phyloP scores from a whole-genome alignment of 2,888 invertebrate genomes.

The Corythucha ciliata region DNA sequence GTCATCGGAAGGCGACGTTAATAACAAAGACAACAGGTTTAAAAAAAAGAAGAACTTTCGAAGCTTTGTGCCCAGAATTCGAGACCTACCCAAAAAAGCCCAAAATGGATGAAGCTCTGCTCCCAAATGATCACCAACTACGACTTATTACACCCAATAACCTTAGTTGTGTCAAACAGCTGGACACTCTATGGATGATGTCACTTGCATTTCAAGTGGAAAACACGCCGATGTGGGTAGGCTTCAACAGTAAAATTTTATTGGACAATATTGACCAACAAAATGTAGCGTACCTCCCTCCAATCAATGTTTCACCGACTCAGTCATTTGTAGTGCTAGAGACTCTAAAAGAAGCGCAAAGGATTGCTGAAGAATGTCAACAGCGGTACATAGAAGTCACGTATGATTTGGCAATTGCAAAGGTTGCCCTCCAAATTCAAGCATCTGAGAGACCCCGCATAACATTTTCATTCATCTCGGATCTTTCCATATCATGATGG shows the following conservation, averaged over 20 bases:
- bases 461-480: conserved; percentile 7
- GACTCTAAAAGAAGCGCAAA: background rate
- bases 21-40: too few relatives aligned
- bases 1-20: too few relatives aligned
- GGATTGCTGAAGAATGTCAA: conserved; percentile 9
- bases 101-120: too few relatives aligned
- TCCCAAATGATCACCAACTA: too few relatives aligned
- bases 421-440: conserved; percentile 12
- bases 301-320: conserved; percentile 4
- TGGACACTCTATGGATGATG: too few relatives aligned
- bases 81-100: too few relatives aligned
- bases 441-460: background rate
- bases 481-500: conserved; percentile 5
- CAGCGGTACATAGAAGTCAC: conserved; percentile 1
- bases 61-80: too few relatives aligned
- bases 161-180: too few relatives aligned
- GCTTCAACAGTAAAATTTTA: conserved; percentile 1
- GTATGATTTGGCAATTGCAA: conserved; percentile 10
- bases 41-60: too few relatives aligned
- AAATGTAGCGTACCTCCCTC: conserved; percentile 9
- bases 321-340: background rate
- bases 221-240: conserved; percentile 10
- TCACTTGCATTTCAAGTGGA: too few relatives aligned
- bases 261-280: background rate
- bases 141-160: too few relatives aligned